Evolutionary conservation across 2,888 invertebrate genomes (phyloP).

Genomic region (Cancer borealis): DNA sequence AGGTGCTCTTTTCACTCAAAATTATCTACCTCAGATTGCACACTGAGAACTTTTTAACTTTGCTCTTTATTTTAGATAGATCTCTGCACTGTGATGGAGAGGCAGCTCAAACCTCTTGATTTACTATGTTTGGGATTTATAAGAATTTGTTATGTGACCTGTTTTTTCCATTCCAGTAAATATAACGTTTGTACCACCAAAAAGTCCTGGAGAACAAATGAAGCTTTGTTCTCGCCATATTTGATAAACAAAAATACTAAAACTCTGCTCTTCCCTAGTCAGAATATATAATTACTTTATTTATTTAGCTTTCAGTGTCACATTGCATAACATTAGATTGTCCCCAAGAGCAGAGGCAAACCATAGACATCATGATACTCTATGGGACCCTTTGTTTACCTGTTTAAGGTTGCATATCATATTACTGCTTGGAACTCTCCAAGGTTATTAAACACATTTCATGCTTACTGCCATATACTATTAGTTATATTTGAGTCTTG

Average conservation of each 20-base stretch:
- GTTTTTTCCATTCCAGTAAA: background rate
- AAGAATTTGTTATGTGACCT: slow-evolving; percentile 8
- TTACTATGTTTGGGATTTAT: background rate
- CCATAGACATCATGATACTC: background rate
- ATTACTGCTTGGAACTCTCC: background rate
- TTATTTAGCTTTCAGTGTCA: background rate
- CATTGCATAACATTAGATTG: background rate
- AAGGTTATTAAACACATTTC: background rate
- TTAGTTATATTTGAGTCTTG: background rate
- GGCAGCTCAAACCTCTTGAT: background rate
- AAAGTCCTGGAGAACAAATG: background rate
- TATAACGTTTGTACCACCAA: background rate
- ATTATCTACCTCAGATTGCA: background rate
- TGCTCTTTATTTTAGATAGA: background rate
- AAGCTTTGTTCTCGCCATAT: background rate
- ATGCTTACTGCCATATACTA: background rate
- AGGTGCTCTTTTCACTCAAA: background rate
- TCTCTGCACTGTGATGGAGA: background rate
- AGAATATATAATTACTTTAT: background rate
- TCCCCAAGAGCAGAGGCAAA: background rate
- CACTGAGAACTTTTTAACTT: background rate
- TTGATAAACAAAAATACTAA: background rate
- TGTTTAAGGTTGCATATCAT: background rate
- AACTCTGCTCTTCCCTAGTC: slow-evolving; percentile 16
- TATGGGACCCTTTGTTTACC: background rate